Conservation (phyloP, 1,140 invertebrate species). For the Dysdera silvatica region DNA sequence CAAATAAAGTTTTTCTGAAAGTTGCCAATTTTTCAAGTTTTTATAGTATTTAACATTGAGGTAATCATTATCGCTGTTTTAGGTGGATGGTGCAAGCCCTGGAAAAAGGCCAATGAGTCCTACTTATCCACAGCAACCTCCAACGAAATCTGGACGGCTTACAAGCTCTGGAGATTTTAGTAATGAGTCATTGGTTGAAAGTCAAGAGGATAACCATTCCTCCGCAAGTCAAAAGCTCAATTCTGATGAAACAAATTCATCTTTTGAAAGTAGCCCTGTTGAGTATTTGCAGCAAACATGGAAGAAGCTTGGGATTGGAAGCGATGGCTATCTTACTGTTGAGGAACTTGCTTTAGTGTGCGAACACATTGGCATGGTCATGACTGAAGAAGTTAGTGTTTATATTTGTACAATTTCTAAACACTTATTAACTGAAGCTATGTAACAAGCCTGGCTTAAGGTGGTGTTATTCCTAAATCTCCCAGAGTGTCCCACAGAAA, state of each 20-base stretch:
- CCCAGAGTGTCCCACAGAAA: too few species aligned
- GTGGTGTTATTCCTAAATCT: too few species aligned
- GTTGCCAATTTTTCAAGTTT: too few species aligned
- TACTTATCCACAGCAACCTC: slow-evolving; percentile 13
- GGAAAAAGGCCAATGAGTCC: slow-evolving; percentile 22
- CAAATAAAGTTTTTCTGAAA: too few species aligned
- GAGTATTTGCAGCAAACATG: slow-evolving; percentile 52
- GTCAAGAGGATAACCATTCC: neutral
- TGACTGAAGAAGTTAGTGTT: slow-evolving; percentile 52
- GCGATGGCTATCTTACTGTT: slow-evolving; percentile 54
- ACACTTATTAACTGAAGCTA: too few species aligned
- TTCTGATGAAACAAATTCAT: slow-evolving; percentile 27
- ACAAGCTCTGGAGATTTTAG: too few species aligned
- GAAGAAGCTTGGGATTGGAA: slow-evolving; percentile 53
- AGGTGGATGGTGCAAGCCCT: slow-evolving; percentile 11
- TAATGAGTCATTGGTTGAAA: neutral
- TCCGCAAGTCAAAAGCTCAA: neutral
- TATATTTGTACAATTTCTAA: too few species aligned
- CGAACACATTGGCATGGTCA: slow-evolving; percentile 55
- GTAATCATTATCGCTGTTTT: too few species aligned
- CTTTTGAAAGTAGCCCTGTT: slow-evolving; percentile 34
- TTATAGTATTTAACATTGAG: too few species aligned
- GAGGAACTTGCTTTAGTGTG: slow-evolving; percentile 54
- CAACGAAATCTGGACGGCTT: slow-evolving; percentile 20
- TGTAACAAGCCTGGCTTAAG: too few species aligned